Evolutionary conservation across 2,113 vertebrate genomes (phyloP).

Genomic region (Sceloporus tristichus): DNA sequence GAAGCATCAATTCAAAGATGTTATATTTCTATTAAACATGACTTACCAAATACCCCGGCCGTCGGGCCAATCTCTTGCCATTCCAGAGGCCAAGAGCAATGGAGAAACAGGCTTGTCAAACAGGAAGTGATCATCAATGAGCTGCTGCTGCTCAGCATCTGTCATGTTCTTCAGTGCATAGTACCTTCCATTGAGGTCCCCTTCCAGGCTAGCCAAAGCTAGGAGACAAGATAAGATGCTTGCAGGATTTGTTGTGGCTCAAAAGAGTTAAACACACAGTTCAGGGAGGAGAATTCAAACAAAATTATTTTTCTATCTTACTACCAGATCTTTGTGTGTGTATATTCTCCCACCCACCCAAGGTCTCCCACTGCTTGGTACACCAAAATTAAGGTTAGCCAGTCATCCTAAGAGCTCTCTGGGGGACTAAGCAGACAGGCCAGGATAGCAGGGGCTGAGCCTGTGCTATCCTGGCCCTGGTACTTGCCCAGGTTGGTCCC

Average conservation of each 20-base stretch:
- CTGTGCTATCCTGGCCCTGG: too few relatives aligned
- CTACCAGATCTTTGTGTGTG: too few relatives aligned
- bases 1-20: background rate
- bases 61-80: constrained; percentile 96
- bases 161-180: constrained; percentile 96
- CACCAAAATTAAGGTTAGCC: background rate
- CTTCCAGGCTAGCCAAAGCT: constrained; percentile 84
- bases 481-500: too few relatives aligned
- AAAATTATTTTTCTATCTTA: background rate
- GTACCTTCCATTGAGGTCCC: constrained; percentile 94
- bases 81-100: constrained; percentile 93
- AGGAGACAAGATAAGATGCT: constrained; percentile 23
- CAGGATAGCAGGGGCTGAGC: too few relatives aligned
- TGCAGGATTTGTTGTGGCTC: background rate
- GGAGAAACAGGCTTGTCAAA: constrained; percentile 98
- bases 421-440: too few relatives aligned
- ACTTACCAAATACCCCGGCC: constrained; percentile 95
- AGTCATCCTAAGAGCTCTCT: background rate
- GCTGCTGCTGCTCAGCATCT: constrained; percentile 93
- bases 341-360: background rate
- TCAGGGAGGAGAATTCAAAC: background rate
- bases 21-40: background rate
- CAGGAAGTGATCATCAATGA: constrained; percentile 98
- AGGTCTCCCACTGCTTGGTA: background rate
- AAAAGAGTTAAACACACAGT: background rate